A percentile compares a stretch with the other conserved stretches of the same genome.
phyloP scores from a whole-genome alignment of 2,113 vertebrate genomes.

The Albula glossodonta region DNA sequence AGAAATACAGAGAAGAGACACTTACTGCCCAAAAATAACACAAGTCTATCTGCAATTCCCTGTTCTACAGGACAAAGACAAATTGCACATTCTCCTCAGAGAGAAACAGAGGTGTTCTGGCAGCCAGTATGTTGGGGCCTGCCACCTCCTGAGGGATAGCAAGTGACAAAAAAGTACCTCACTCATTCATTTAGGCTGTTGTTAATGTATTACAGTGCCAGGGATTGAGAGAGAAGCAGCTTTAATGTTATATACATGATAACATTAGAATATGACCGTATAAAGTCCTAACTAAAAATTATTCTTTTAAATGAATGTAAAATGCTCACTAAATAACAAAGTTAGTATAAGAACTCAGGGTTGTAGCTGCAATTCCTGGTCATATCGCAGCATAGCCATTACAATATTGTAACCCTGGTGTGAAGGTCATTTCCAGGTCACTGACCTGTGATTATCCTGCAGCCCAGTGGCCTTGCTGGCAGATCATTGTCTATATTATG shows the following conservation, averaged over 20 bases:
- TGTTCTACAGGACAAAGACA: background rate
- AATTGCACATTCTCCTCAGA: background rate
- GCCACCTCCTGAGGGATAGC: background rate
- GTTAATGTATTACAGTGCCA: background rate
- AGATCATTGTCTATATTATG: background rate
- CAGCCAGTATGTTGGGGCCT: background rate
- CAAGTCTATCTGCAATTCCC: background rate
- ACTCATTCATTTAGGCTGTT: background rate
- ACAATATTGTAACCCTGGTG: background rate
- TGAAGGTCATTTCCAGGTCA: background rate
- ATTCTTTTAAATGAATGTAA: background rate
- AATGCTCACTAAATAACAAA: background rate
- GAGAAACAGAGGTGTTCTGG: slow-evolving; percentile 1
- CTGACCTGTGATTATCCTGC: background rate
- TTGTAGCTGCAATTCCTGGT: background rate
- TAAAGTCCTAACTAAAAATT: background rate
- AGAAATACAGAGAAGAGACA: background rate
- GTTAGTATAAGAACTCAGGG: background rate
- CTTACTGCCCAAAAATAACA: background rate
- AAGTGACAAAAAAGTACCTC: background rate
- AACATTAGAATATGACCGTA: background rate
- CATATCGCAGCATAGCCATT: background rate
- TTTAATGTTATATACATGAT: background rate
- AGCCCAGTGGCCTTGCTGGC: background rate
- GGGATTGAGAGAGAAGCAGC: background rate